A percentile compares a stretch with the other conserved stretches of the same genome.
phyloP scores from a whole-genome alignment of 2,888 invertebrate genomes.

The Epistrophella euchroma region DNA sequence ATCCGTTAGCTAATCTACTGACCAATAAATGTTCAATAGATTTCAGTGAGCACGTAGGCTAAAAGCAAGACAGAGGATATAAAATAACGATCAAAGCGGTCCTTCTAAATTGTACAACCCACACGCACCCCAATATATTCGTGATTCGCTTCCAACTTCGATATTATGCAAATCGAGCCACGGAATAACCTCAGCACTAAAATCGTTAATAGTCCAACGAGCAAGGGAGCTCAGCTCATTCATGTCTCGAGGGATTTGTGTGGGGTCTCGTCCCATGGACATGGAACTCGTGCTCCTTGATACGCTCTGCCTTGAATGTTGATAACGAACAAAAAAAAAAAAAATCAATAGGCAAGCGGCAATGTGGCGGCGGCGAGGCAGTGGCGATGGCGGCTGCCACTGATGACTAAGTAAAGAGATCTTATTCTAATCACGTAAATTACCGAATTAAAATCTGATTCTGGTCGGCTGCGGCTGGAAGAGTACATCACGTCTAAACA shows the following conservation, averaged over 20 bases:
- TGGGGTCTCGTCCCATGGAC: conserved; percentile 73
- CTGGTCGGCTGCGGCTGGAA: background rate
- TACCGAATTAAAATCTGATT: conserved; percentile 65
- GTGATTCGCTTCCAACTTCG: conserved; percentile 73
- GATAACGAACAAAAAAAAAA: conserved; percentile 47
- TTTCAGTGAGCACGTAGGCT: conserved; percentile 37
- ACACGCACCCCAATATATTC: conserved; percentile 67
- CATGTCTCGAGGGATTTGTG: conserved; percentile 75
- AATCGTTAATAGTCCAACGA: conserved; percentile 73
- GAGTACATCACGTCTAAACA: background rate
- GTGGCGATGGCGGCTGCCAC: background rate
- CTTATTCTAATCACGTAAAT: conserved; percentile 75
- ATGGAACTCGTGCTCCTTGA: conserved; percentile 76
- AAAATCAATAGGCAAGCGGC: conserved; percentile 61
- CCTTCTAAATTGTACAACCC: conserved; percentile 56
- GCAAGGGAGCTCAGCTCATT: conserved; percentile 69
- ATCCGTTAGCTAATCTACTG: conserved; percentile 52
- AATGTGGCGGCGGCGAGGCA: background rate
- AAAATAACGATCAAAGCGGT: conserved; percentile 67
- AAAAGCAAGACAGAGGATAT: conserved; percentile 11
- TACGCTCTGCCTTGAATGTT: conserved; percentile 69
- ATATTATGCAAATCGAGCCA: conserved; percentile 73
- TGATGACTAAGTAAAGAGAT: conserved; percentile 46
- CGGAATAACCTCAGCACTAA: conserved; percentile 56
- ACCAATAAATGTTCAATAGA: conserved; percentile 61